Conservation (phyloP, 2,888 invertebrate genomes). For the Cyaniris semiargus region DNA sequence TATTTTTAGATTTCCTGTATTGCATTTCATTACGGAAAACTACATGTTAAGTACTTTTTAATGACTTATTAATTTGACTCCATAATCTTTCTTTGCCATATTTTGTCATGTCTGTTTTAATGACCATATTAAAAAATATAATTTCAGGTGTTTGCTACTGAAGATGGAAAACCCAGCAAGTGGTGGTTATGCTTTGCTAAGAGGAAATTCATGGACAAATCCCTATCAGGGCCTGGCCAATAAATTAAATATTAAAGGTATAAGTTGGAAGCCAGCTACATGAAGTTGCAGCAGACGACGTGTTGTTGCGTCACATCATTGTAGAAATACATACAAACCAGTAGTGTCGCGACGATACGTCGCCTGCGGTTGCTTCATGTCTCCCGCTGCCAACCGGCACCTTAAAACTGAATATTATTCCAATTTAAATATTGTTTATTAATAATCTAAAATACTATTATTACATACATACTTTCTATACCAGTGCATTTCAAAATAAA, state of each 20-base stretch:
- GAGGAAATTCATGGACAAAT: slow-evolving; percentile 99
- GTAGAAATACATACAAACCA: no score
- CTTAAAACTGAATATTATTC: slow-evolving; percentile 30
- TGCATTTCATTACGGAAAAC: background rate
- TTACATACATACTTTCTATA: slow-evolving; percentile 9
- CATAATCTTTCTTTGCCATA: background rate
- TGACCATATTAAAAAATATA: no score
- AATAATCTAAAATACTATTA: background rate
- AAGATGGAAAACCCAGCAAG: slow-evolving; percentile 97
- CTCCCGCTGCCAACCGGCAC: no score
- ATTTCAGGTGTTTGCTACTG: slow-evolving; percentile 86
- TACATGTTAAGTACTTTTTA: background rate
- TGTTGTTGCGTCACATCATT: no score
- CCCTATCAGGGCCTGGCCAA: slow-evolving; percentile 93
- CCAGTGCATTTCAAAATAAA: slow-evolving; percentile 27
- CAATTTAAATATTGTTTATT: slow-evolving; percentile 37
- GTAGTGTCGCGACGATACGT: no score
- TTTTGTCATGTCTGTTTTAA: background rate
- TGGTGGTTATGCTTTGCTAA: slow-evolving; percentile 99
- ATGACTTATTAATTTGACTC: background rate
- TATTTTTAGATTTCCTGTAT: background rate
- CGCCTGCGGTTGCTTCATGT: no score
- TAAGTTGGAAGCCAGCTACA: no score
- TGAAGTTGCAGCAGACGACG: no score
- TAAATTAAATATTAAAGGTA: slow-evolving; percentile 61